phyloP scores from a whole-genome alignment of 2,888 invertebrate species.

The Drepana falcataria region DNA sequence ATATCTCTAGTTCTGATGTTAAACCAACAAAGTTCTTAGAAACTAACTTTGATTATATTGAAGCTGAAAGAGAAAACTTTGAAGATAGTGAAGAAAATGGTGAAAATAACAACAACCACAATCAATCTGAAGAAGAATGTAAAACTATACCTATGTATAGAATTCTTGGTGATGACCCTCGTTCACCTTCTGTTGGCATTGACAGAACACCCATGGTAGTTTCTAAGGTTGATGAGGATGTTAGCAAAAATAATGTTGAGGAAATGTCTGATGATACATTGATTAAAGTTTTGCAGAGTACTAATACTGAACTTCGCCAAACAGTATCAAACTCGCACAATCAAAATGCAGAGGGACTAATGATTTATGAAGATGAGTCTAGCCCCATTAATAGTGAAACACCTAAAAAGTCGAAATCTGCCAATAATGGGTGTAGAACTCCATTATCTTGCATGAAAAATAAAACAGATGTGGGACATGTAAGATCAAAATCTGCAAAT shows the following conservation, averaged over 20 bases:
- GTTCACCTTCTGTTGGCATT: slow-evolving; percentile 69
- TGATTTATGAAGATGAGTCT: slow-evolving; percentile 80
- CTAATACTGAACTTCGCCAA: slow-evolving; percentile 52
- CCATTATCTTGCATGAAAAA: slow-evolving; percentile 75
- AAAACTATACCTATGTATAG: slow-evolving; percentile 39
- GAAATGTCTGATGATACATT: slow-evolving; percentile 70
- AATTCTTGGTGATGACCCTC: slow-evolving; percentile 60
- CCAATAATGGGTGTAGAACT: slow-evolving; percentile 57
- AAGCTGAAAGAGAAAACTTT: slow-evolving; percentile 41
- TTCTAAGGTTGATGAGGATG: slow-evolving; percentile 36
- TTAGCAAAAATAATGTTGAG: slow-evolving; percentile 54
- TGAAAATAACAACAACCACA: slow-evolving; percentile 10
- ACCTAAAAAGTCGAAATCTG: slow-evolving; percentile 57
- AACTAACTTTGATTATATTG: slow-evolving; percentile 80
- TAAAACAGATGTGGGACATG: slow-evolving; percentile 51
- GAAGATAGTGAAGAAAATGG: slow-evolving; percentile 36
- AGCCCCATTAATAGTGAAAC: slow-evolving; percentile 36
- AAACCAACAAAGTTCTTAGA: slow-evolving; percentile 73
- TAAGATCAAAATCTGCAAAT: slow-evolving; percentile 68
- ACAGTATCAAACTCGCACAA: slow-evolving; percentile 31
- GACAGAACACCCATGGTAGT: slow-evolving; percentile 72
- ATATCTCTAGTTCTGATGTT: slow-evolving; percentile 40
- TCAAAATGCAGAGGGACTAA: slow-evolving; percentile 64
- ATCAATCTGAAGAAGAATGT: slow-evolving; percentile 17
- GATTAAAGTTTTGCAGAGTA: slow-evolving; percentile 61